Base-by-base conservation (phyloP, 92 coral and sea anemone genomes). In the Scolanthus callimorphus region DNA sequence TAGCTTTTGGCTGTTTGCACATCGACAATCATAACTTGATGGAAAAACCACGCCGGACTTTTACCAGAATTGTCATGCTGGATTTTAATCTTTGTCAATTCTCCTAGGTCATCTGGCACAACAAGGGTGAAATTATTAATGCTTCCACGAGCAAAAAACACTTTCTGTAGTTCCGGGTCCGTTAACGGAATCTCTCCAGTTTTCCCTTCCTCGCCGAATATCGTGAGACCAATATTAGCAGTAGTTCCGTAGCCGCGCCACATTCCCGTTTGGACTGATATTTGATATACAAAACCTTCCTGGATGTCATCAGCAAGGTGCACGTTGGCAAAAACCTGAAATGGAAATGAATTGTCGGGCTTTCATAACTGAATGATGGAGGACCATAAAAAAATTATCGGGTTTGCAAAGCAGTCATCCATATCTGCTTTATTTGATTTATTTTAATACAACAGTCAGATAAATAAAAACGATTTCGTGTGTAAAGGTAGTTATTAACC, bases 211-310 rank as follows among this genome's bases (percentile, higher is more conserved):
- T 87, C 90, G 3, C 97, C 96, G 50, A 76, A 77, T 37, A 91
- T 26, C 48, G 61, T 73, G 63, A 91, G 76, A 11, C 85, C 94
- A 13, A 91, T 87, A 51, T 84, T 87, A 8, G 97, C 89, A 0
- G 96, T 83, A 3, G 97, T 91, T 3, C 97, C 97, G 58, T 91
- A 76, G 13, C 79, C 76, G n/a, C 90, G 82, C 91, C 97, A 83
- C 25, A 88, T 72, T 19, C 97, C 97, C 15, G 97, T 91, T 38
- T 63, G 73, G 13, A 88, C 71, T 27, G 85, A 78, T 24, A 91
- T 74, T 47, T 88, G 88, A 29, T 88, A 83, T n/a, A n/a, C n/a
- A n/a, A n/a, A n/a, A n/a, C n/a, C n/a, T n/a, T n/a, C n/a, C n/a
- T n/a, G n/a, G n/a, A n/a, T n/a, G n/a, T n/a, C n/a, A n/a, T n/a